These are phyloP conservation scores for Odocoileus virginianus DNA, from an alignment of 2,113 vertebrate genomes.

Conservation along the genomic window DNA sequence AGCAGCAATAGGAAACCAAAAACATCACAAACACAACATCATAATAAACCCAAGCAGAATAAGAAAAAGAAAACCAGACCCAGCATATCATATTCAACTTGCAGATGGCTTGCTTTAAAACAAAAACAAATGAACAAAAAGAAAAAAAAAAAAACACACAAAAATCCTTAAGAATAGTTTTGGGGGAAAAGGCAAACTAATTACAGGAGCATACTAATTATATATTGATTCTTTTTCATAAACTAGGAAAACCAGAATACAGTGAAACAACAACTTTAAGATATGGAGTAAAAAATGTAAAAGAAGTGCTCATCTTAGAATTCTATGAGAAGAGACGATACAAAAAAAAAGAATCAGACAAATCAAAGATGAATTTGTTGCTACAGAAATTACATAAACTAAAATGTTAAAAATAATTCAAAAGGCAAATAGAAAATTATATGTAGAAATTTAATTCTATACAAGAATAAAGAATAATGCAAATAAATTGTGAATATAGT, in stretches of 20 bases:
- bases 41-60: background rate
- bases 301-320: background rate
- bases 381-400: background rate
- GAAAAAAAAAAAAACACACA: background rate
- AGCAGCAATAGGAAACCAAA: background rate
- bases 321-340: background rate
- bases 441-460: background rate
- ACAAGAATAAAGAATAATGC: background rate
- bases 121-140: background rate
- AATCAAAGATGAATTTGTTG: background rate
- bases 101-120: background rate
- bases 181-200: background rate
- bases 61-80: background rate
- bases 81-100: background rate
- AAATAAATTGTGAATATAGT: background rate
- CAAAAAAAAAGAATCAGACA: background rate
- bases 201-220: background rate
- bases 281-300: background rate
- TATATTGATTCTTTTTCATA: background rate
- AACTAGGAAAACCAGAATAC: background rate
- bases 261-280: background rate
- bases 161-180: background rate
- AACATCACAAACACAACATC: background rate
- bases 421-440: background rate
- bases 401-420: background rate